Base-by-base conservation (phyloP, 2,888 invertebrate species). In the Hypomecis atomaria region DNA sequence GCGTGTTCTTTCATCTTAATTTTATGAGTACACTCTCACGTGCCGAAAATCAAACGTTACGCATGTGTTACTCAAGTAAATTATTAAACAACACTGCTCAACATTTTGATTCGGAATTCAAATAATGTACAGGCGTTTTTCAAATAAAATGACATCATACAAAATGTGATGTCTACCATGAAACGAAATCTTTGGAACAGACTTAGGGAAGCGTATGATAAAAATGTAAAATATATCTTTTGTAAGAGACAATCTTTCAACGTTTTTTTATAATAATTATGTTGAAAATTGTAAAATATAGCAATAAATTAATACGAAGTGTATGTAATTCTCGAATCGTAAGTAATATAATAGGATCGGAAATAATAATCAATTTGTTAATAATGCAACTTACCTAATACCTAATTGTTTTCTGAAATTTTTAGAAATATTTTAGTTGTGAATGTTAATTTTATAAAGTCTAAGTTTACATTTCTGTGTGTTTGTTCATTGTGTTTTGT, bases 221-320 rank as follows among this genome's bases (percentile, higher is more conserved):
- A 66, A 65, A 62, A 45, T 71, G 74, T 76, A 82, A 78, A 84
- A 77, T 83, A 73, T 84, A 85, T 83, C 76, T 88, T 88, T 89
- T 88, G 76, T 88, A 89, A 83, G 81, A 78, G 75, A 71, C 69
- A 68, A 66, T 72, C 69, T 72, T 67, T 71, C 50, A 69, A 63
- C 67, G n/a, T 71, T 75, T 69, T 65, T 69, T 59, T 48, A 49
- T 53, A 48, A 69, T 67, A 62, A 40, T 49, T 62, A 47, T 57
- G 59, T 71, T 69, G 49, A 61, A 47, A 62, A 63, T 62, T 72
- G 69, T 72, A 71, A 70, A 68, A 56, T 69, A 66, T 72, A 72
- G 72, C 71, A 69, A 72, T 72, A 71, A 72, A 59, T 59, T 56
- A 59, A 67, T 55, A 56, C 53, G 56, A 65, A 11, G 44, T 66